Percentiles rank a stretch among this genome's conserved stretches.
Evolutionary conservation across 2,888 invertebrate species (phyloP).

Genomic region (Brachyopa scutellaris): DNA sequence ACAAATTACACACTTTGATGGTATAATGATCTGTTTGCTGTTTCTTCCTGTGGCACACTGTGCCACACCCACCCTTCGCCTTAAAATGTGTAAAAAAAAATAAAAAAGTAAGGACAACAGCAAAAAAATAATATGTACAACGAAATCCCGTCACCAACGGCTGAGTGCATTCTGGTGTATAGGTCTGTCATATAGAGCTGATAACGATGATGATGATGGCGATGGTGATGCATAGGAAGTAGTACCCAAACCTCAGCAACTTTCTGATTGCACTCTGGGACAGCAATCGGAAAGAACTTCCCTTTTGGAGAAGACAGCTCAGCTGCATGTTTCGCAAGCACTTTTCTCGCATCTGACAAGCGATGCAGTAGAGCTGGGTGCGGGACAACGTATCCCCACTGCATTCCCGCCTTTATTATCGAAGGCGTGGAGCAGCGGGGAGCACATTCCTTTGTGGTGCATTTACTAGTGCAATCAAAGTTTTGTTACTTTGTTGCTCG

Average conservation of each 20-base stretch:
- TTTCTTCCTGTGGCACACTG: conserved; percentile 57
- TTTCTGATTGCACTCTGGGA: conserved; percentile 63
- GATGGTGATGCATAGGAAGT: conserved; percentile 36
- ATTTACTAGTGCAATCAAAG: conserved; percentile 69
- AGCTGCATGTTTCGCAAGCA: conserved; percentile 50
- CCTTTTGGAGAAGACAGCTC: conserved; percentile 56
- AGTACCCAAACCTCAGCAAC: conserved; percentile 30
- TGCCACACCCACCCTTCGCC: conserved; percentile 27
- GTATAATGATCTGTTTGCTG: conserved; percentile 67
- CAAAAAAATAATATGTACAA: conserved; percentile 1
- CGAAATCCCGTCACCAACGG: conserved; percentile 62
- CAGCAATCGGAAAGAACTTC: conserved; percentile 63
- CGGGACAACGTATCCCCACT: too few species aligned
- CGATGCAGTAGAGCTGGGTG: conserved; percentile 9
- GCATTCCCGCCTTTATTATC: conserved; percentile 16
- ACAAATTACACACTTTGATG: conserved; percentile 68
- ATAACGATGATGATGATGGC: conserved; percentile 74
- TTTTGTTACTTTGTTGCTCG: conserved; percentile 68
- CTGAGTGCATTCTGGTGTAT: conserved; percentile 70
- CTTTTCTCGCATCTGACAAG: conserved; percentile 61
- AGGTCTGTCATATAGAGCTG: conserved; percentile 62
- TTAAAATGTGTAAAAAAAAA: conserved; percentile 36
- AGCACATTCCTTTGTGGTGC: conserved; percentile 61
- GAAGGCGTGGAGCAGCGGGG: background rate
- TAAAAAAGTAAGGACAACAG: conserved; percentile 26